Base-by-base conservation (phyloP, 2,888 invertebrate genomes). In the Hybos culiciformis region DNA sequence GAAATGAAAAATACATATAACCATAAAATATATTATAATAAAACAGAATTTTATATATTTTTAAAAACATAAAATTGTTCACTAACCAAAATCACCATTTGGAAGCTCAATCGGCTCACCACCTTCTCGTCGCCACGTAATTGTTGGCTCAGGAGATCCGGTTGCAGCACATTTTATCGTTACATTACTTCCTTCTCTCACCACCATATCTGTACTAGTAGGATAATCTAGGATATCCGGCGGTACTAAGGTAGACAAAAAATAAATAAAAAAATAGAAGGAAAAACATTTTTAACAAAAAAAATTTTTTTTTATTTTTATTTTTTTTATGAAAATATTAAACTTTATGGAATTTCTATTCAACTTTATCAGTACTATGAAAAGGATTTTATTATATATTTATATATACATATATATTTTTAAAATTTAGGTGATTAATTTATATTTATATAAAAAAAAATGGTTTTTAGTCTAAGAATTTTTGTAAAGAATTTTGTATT, bases 101-200 rank as follows among this genome's bases (percentile, higher is more conserved):
- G 76, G 71, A 48, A 81, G 63, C 41, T 78, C 75, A 60, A 87
- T 85, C 48, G 77, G 69, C 61, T 80, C 79, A 51, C 81, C 78
- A 59, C 80, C 83, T 67, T 90, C 90, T 54, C 88, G 72, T 57
- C 84, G 72, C 92, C 92, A 93, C 52, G 78, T 82, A 63, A 92
- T 87, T 56, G 77, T 81, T 29, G 92, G 92, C 54, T 76, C 73
- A 20, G 92, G 92, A 41, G 85, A 83, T 48, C 92, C 87, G 38
- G 80, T 84, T 41, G 90, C 91, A 42, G 86, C 84, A 63, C 92
- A 92, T 53, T 80, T 77, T 48, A 93, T 72, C 58, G 85, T 85
- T 56, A 91, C 83, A 53, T 88, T 83, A 47, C 82, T 81, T 33
- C 88, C 90, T 68, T 93, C 92, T 54, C 82, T 72, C 40, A 84